phyloP scores from a whole-genome alignment of 2,797 vertebrate species.

The Liasis olivaceus region DNA sequence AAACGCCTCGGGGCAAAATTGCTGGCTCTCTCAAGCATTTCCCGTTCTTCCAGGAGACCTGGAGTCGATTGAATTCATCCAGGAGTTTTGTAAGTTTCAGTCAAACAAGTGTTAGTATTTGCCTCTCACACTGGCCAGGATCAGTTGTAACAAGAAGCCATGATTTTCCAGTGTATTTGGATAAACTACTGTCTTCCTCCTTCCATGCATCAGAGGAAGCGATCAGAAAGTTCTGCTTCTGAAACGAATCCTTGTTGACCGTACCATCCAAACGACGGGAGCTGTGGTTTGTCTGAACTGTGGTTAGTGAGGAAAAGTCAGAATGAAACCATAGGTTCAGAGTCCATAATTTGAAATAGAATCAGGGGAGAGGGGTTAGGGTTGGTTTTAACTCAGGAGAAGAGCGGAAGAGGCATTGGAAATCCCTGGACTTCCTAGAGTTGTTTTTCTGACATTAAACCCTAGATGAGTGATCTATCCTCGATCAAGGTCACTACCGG shows the following conservation, averaged over 20 bases:
- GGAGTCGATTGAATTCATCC: not conserved
- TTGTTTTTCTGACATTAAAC: too few species aligned
- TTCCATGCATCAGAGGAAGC: not conserved
- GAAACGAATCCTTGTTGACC: not conserved
- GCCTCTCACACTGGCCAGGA: not conserved
- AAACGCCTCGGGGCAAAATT: not conserved
- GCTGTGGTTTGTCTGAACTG: not conserved
- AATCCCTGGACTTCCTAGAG: not conserved
- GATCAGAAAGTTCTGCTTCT: not conserved
- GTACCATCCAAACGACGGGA: not conserved
- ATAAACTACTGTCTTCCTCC: not conserved
- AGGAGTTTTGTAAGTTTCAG: not conserved
- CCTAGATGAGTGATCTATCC: not conserved
- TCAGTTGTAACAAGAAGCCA: not conserved
- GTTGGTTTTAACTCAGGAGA: not conserved
- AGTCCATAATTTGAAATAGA: not conserved
- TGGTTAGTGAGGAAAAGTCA: not conserved
- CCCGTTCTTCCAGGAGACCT: not conserved
- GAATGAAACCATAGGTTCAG: not conserved
- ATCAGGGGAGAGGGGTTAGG: not conserved
- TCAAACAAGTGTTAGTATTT: not conserved
- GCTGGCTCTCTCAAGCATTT: not conserved
- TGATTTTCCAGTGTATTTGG: not conserved
- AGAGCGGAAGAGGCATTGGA: not conserved
- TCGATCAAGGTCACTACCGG: not conserved